Conservation (phyloP, 2,113 vertebrate species). For the Taurulus bubalis region DNA sequence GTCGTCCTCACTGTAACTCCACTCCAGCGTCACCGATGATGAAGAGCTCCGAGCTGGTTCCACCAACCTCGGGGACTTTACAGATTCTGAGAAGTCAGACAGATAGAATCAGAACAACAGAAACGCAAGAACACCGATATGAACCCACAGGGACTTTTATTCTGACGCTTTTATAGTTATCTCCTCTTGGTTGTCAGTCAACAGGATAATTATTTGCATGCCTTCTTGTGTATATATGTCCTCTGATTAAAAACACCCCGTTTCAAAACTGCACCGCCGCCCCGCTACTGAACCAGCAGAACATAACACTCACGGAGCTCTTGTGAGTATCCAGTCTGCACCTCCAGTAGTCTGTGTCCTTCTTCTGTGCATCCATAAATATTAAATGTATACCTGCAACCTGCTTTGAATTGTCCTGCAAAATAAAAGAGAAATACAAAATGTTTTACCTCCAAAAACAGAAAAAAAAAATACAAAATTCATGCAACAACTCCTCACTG, state of each 20-base stretch:
- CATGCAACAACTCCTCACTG: conserved; percentile 49
- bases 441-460: not conserved
- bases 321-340: conserved; percentile 69
- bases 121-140: not conserved
- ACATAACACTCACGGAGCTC: conserved; percentile 67
- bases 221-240: too few relatives aligned
- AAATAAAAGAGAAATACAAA: conserved; percentile 2
- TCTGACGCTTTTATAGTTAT: not conserved
- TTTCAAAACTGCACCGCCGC: too few relatives aligned
- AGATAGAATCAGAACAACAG: not conserved
- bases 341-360: conserved; percentile 64
- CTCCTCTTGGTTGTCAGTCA: not conserved
- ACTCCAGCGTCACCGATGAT: conserved; percentile 70
- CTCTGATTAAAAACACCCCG: conserved; percentile 9
- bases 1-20: conserved; percentile 70
- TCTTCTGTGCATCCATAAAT: conserved; percentile 70
- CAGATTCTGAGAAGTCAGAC: conserved; percentile 41
- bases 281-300: not conserved
- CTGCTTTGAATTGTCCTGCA: conserved; percentile 60
- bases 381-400: conserved; percentile 70
- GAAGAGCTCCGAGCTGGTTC: conserved; percentile 34
- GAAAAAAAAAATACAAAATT: not conserved
- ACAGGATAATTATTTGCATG: not conserved
- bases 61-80: conserved; percentile 28
- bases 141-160: not conserved